Conservation (phyloP, 1,140 invertebrate genomes). For the Hylyphantes graminicola region DNA sequence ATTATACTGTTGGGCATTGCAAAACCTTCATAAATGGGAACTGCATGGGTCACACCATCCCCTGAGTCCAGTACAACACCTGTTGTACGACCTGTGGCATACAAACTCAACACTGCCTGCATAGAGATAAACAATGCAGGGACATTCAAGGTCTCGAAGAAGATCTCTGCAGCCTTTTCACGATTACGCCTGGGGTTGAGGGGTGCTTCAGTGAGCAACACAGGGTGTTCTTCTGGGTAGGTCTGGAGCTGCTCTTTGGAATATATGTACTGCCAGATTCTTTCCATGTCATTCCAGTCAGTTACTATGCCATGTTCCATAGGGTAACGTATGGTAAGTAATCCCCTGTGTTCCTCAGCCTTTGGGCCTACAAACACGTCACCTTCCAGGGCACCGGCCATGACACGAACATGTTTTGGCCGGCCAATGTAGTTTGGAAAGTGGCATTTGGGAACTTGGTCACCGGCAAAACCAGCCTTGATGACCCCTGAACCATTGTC, state of each 20-base stretch:
- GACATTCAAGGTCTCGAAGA: slow-evolving; percentile 99
- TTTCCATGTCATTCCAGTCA: slow-evolving; percentile 99
- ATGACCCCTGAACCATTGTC: slow-evolving; percentile 99
- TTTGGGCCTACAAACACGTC: slow-evolving; percentile 96
- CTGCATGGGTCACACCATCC: slow-evolving; percentile 98
- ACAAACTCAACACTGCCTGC: slow-evolving; percentile 99
- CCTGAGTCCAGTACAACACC: slow-evolving; percentile 99
- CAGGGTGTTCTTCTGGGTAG: slow-evolving; percentile 98
- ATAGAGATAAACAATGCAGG: slow-evolving; percentile 98
- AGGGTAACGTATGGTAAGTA: slow-evolving; percentile 95
- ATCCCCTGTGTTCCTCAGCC: slow-evolving; percentile 95
- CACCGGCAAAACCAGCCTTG: slow-evolving; percentile 99
- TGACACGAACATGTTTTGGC: slow-evolving; percentile 97
- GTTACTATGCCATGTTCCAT: slow-evolving; percentile 99
- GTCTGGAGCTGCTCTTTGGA: slow-evolving; percentile 95
- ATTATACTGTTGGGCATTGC: slow-evolving; percentile 99
- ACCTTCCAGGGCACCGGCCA: slow-evolving; percentile 98
- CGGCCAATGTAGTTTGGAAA: slow-evolving; percentile 99
- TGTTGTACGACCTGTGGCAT: slow-evolving; percentile 96
- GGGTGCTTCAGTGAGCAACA: slow-evolving; percentile 97
- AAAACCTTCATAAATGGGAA: slow-evolving; percentile 99
- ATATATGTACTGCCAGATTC: slow-evolving; percentile 99
- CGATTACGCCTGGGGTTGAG: slow-evolving; percentile 95
- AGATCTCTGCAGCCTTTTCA: slow-evolving; percentile 98
- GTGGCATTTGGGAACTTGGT: slow-evolving; percentile 98